Evolutionary conservation across 2,797 vertebrate genomes (phyloP), one percentile per base, ranked within the genome.

Genomic region (Sphenopsis melanotis): DNA sequence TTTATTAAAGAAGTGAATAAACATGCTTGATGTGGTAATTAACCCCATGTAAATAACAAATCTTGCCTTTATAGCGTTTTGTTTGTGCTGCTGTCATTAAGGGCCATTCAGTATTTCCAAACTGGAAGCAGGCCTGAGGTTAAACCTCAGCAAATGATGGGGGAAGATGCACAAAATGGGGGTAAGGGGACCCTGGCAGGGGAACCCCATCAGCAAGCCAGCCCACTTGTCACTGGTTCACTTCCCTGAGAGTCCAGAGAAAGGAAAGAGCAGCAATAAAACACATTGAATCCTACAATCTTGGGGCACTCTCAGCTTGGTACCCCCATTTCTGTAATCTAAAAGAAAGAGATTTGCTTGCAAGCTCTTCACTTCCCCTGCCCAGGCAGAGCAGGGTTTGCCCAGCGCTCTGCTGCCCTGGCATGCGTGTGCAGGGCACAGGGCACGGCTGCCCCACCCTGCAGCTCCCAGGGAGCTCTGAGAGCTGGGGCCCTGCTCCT

Each of bases 1-100:
- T 94, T 94, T 96, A 94, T 96, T 95, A 83, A 83, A 76, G 90
- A 93, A 96, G 82, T 74, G 86, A 93, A 93, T 94, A 96, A 96
- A 96, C 80, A 92, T 81, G 70, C 91, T 89, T 93, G 86, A 95
- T 95, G 90, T 94, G 88, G 91, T 87, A 95, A 97, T 94, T 90
- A 94, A 83, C 55, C 79, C 85, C 52, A 85, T 47, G 75, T 93
- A 95, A 78, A 95, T 94, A 85, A 89, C 77, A 86, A 79, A 94
- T 78, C 87, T 79, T 89, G 42, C 61, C 77, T 95, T 93, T 60
- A 68, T 64, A 75, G 85, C 68, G 60, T 72, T 96, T 92, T 93
- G 74, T 91, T 96, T 57, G 55, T 82, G 65, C 34, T 69, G 64
- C 41, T 93, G 81, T 94, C 78, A 88, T 90, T 89, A 94, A 91